Percentiles rank a stretch among this genome's conserved stretches.
These are phyloP conservation scores for Tragelaphus scriptus DNA, from an alignment of 2,113 vertebrate genomes.

Conservation along the genomic window DNA sequence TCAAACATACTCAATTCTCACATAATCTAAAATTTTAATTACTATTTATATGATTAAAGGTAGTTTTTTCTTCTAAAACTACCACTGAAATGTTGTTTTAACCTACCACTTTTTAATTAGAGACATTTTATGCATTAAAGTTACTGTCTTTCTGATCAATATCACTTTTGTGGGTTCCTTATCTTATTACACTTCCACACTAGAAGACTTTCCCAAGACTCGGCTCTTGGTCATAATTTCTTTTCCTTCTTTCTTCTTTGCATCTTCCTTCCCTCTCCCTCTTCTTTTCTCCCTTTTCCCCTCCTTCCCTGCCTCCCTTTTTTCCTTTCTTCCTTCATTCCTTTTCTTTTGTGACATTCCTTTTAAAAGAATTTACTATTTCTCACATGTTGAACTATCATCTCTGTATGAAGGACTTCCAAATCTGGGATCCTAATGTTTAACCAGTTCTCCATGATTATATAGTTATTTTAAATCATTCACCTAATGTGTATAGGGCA, in stretches of 20 bases:
- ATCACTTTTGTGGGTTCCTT: neutral
- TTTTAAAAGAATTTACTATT: neutral
- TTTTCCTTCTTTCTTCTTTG: neutral
- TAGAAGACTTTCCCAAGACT: neutral
- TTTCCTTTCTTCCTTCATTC: neutral
- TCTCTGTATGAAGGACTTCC: neutral
- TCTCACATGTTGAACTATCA: neutral
- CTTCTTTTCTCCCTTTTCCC: neutral
- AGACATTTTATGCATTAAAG: neutral
- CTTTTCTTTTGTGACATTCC: neutral
- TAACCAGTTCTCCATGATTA: neutral
- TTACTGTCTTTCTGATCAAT: neutral
- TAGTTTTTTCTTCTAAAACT: neutral
- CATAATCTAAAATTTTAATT: neutral
- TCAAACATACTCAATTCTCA: neutral
- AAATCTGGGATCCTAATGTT: neutral
- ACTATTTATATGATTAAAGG: neutral
- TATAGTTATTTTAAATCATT: neutral
- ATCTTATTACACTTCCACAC: neutral
- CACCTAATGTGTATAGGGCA: neutral
- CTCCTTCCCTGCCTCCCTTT: neutral
- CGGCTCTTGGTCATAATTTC: neutral
- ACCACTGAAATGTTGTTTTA: neutral
- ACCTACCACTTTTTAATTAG: neutral
- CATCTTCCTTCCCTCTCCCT: accelerated